A percentile compares a stretch with the other conserved stretches of the same genome.
phyloP scores from a whole-genome alignment of 2,797 vertebrate species.

The Florisuga fusca region DNA sequence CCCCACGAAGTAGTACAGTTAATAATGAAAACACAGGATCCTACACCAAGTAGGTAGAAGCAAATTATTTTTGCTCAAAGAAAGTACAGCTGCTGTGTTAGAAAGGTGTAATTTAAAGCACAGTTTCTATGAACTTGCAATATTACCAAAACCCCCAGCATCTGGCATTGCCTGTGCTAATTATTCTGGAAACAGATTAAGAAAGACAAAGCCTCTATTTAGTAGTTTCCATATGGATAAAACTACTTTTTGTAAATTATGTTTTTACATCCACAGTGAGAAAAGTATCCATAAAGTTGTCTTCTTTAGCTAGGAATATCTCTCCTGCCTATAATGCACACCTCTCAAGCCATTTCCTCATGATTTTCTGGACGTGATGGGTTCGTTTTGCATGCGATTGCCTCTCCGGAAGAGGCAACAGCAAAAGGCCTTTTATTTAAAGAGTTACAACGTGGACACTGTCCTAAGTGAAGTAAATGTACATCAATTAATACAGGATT shows the following conservation, averaged over 20 bases:
- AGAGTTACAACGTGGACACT: constrained; percentile 26
- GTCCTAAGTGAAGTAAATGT: constrained; percentile 28
- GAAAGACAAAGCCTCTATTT: constrained; percentile 2
- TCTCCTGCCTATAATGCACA: constrained; percentile 16
- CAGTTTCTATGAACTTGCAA: not conserved
- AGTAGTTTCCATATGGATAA: constrained; percentile 27
- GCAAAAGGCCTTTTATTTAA: constrained; percentile 37
- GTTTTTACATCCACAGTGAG: not conserved
- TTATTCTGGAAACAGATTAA: not conserved
- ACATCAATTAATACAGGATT: constrained; percentile 70
- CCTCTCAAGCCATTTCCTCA: constrained; percentile 28
- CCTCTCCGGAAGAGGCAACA: not conserved
- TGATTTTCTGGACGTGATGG: not conserved
- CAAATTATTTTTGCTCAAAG: not conserved
- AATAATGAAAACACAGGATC: not conserved
- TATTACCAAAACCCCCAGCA: not conserved
- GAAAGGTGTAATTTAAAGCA: not conserved
- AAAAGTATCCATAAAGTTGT: not conserved
- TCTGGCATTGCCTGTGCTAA: not conserved
- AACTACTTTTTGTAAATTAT: constrained; percentile 37
- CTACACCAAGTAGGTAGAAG: not conserved
- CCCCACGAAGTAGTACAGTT: not conserved
- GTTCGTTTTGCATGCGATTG: not conserved
- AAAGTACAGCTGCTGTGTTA: constrained; percentile 27
- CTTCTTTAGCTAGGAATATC: constrained; percentile 12